Evolutionary conservation across 2,113 vertebrate species (phyloP).

Genomic region (Oreochromis aureus): DNA sequence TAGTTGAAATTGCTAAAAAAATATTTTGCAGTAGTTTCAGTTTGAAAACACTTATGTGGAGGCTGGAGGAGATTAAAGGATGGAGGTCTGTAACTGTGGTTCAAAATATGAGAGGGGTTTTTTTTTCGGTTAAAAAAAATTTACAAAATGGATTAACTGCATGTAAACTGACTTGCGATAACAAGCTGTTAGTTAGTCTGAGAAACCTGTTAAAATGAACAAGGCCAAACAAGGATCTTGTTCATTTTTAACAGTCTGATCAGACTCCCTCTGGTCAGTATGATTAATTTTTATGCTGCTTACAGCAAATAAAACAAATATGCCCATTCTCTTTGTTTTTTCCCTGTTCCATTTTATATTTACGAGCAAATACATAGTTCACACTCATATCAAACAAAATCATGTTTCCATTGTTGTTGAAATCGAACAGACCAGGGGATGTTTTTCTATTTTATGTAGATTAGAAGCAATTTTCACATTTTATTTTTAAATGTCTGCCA

Average conservation of each 20-base stretch:
- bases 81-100: not conserved
- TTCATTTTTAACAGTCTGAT: not conserved
- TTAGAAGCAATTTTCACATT: not conserved
- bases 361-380: not conserved
- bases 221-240: not conserved
- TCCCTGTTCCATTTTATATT: not conserved
- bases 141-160: not conserved
- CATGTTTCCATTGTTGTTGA: not conserved
- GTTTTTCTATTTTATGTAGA: not conserved
- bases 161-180: fast-evolving
- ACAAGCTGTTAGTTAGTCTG: not conserved
- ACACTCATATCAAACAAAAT: not conserved
- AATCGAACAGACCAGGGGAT: not conserved
- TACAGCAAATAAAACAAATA: not conserved
- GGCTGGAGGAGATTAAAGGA: not conserved
- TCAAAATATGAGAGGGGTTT: not conserved
- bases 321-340: not conserved
- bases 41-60: not conserved
- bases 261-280: not conserved
- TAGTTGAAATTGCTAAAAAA: not conserved
- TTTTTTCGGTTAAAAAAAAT: not conserved
- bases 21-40: not conserved
- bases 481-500: not conserved
- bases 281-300: not conserved
- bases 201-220: not conserved